Base-by-base conservation (phyloP, 1,140 invertebrate species). In the Ceratina calcarata region DNA sequence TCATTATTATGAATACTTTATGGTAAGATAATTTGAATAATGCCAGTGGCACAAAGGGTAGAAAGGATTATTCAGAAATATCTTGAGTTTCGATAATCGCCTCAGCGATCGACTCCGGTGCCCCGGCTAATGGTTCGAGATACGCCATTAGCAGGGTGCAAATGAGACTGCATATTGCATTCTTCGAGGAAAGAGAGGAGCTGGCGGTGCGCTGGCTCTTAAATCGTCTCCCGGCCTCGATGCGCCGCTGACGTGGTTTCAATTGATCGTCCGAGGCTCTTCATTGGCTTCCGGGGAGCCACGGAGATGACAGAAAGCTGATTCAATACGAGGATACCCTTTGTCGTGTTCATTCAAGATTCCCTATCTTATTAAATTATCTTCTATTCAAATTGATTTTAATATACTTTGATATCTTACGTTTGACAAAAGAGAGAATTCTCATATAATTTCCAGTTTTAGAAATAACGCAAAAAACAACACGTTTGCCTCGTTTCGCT, bases 101-200 rank as follows among this genome's bases (percentile, higher is more conserved):
- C 58, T 49, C n/a, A 20, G 6, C 12, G 71, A 75, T 82, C 71
- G 58, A 57, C 37, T 49, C n/a, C 16, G 32, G 13, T n/a, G 15
- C 57, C 64, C 20, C 12, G 37, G 51, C 73, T 85, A 85, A 85
- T 81, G 78, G 78, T 24, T 37, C 69, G 78, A 81, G 74, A 65
- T 79, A 80, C 72, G 74, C 67, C 60, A 64, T 57, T 71, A 67
- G 60, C 65, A 71, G 80, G 84, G 86, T 82, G 88, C 88, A 89
- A 92, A 89, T 85, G 88, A 89, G 84, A 83, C 86, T 83, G 83
- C 84, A 89, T 91, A 90, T 91, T 90, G 87, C 90, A 92, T 91
- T 92, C 90, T 89, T 89, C 79, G 73, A 73, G 78, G 78, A 81
- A 84, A 85, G 86, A 74, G 76, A 81, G 75, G 72, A 82, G 74